Percentiles rank a stretch among this genome's conserved stretches.
These are phyloP conservation scores for Amazona guildingii DNA, from an alignment of 2,113 vertebrate genomes.

Conservation along the genomic window DNA sequence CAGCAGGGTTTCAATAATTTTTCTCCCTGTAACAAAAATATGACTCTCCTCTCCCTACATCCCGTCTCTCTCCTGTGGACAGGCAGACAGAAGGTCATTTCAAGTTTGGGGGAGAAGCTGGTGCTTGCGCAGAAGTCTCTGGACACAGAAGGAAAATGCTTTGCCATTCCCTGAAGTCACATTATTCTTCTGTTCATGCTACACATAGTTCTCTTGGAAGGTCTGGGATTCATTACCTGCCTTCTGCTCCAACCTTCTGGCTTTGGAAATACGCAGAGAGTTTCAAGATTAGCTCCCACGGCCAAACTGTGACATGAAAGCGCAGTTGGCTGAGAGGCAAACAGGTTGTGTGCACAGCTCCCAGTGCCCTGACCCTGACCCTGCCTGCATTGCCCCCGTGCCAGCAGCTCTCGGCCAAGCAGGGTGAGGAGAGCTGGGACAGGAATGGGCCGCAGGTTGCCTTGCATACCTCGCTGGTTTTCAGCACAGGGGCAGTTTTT, in stretches of 20 bases:
- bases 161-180: slow-evolving; percentile 28
- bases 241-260: slow-evolving; percentile 55
- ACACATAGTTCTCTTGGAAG: not conserved
- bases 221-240: slow-evolving; percentile 54
- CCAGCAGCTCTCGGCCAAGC: not conserved
- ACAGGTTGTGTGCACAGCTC: not conserved
- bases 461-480: rapidly evolving
- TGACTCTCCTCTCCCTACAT: not conserved
- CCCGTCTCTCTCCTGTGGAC: not conserved
- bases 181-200: not conserved
- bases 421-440: not conserved
- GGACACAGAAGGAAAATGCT: not conserved
- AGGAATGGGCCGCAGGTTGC: not conserved
- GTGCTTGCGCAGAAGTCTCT: not conserved
- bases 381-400: not conserved
- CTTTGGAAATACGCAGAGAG: not conserved
- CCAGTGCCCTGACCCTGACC: rapidly evolving
- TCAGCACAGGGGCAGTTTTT: not conserved
- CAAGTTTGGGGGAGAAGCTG: not conserved
- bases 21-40: not conserved
- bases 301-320: not conserved
- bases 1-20: not conserved
- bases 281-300: not conserved
- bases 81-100: slow-evolving; percentile 25
- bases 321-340: not conserved